Conservation (phyloP, 2,113 vertebrate species). For the Ailuropoda melanoleuca region DNA sequence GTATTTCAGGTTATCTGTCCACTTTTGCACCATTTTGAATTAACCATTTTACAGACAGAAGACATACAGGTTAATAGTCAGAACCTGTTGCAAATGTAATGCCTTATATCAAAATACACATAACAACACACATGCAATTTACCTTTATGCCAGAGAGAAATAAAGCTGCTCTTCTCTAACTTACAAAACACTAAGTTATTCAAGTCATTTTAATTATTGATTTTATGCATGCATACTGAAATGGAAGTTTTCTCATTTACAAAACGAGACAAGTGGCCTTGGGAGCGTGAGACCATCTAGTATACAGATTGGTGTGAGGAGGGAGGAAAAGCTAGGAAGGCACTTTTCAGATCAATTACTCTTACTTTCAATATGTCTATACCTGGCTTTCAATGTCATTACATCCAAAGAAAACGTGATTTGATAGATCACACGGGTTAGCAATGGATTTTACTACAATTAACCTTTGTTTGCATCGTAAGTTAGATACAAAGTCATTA, state of each 20-base stretch:
- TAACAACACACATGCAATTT: neutral
- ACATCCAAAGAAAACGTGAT: neutral
- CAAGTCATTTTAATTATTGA: neutral
- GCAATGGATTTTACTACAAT: neutral
- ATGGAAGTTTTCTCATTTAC: neutral
- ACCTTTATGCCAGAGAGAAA: neutral
- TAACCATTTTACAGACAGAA: neutral
- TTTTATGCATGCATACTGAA: neutral
- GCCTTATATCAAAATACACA: neutral
- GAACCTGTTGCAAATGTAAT: neutral
- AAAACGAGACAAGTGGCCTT: neutral
- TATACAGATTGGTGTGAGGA: neutral
- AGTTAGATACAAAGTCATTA: constrained; percentile 72
- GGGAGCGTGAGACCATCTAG: neutral
- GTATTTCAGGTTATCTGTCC: neutral
- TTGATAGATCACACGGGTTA: neutral
- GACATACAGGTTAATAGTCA: neutral
- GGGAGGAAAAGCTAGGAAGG: neutral
- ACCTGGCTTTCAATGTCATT: neutral
- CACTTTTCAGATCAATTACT: neutral
- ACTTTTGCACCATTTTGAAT: neutral
- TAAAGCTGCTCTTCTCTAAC: neutral
- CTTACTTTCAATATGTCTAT: neutral
- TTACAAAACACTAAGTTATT: neutral
- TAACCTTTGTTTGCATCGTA: neutral